These are phyloP conservation scores for Channallabes apus DNA, from an alignment of 2,797 vertebrate genomes.

Conservation along the genomic window DNA sequence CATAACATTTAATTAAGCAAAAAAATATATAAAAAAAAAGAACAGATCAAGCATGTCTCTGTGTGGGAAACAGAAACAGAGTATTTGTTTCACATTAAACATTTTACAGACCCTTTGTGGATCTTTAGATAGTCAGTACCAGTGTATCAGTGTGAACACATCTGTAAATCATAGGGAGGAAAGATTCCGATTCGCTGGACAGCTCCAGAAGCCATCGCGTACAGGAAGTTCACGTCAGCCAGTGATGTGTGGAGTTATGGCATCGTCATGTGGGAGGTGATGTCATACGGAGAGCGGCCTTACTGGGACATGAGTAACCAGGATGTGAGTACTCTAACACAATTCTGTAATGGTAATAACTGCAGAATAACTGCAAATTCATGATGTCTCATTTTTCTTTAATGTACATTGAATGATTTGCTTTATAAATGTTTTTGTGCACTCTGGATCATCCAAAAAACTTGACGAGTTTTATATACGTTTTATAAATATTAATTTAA, in stretches of 20 bases:
- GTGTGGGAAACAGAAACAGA: neutral
- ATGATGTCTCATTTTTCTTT: neutral
- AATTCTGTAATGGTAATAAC: neutral
- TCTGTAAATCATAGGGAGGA: constrained; percentile 81
- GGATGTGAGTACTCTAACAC: constrained; percentile 81
- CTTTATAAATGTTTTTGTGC: neutral
- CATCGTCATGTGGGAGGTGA: constrained; percentile 99
- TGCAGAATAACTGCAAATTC: neutral
- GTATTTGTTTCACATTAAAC: neutral
- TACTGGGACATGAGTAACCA: constrained; percentile 99
- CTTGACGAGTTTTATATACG: neutral
- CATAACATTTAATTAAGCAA: neutral
- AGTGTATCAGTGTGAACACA: neutral
- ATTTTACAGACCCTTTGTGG: neutral
- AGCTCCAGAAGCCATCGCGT: constrained; percentile 95
- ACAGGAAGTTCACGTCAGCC: constrained; percentile 95
- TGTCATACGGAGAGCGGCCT: constrained; percentile 95
- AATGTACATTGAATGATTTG: neutral
- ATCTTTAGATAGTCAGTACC: neutral
- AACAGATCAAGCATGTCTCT: neutral
- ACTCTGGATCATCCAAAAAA: neutral
- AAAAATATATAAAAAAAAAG: neutral
- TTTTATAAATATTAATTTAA: neutral
- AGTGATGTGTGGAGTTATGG: constrained; percentile 98
- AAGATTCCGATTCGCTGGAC: constrained; percentile 99